A percentile compares a stretch with the other conserved stretches of the same genome.
These are phyloP conservation scores for Hydriomena furcata DNA, from an alignment of 2,888 invertebrate species.

Conservation along the genomic window DNA sequence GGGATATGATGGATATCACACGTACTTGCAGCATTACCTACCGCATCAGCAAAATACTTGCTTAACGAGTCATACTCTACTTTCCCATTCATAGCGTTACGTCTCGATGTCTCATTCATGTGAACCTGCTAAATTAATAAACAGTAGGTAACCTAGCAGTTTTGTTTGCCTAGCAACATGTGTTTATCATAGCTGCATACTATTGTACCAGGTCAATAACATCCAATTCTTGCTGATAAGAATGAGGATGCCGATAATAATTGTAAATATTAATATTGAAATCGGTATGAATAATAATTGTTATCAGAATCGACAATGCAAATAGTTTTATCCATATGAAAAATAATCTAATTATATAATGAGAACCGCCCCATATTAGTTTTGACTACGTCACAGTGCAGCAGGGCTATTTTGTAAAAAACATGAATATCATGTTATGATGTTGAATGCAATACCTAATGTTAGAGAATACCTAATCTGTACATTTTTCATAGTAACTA, in stretches of 20 bases:
- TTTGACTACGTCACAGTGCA: no score
- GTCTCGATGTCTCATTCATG: slow-evolving; percentile 1
- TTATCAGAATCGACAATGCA: no score
- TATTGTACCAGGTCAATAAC: slow-evolving; percentile 22
- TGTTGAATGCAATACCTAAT: no score
- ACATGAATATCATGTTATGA: no score
- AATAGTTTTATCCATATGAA: no score
- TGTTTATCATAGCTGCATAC: slow-evolving; percentile 17
- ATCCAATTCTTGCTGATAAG: slow-evolving; percentile 25
- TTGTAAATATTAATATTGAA: slow-evolving; percentile 8
- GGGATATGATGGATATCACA: no score
- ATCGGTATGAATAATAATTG: background rate
- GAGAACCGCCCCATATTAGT: no score
- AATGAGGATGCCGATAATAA: slow-evolving; percentile 21
- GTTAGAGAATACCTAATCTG: no score
- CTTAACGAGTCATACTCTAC: slow-evolving; percentile 7
- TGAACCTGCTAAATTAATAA: slow-evolving; percentile 1
- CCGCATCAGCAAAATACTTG: background rate
- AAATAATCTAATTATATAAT: no score
- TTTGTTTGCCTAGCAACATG: slow-evolving; percentile 24
- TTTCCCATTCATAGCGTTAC: slow-evolving; percentile 3
- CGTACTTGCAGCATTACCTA: background rate
- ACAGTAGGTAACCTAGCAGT: slow-evolving; percentile 4
- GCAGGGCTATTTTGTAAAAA: no score
- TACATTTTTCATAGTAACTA: no score